A percentile compares a stretch with the other conserved stretches of the same genome.
These are phyloP conservation scores for Elaeidobius kamerunicus DNA, from an alignment of 2,888 invertebrate species.

Conservation along the genomic window DNA sequence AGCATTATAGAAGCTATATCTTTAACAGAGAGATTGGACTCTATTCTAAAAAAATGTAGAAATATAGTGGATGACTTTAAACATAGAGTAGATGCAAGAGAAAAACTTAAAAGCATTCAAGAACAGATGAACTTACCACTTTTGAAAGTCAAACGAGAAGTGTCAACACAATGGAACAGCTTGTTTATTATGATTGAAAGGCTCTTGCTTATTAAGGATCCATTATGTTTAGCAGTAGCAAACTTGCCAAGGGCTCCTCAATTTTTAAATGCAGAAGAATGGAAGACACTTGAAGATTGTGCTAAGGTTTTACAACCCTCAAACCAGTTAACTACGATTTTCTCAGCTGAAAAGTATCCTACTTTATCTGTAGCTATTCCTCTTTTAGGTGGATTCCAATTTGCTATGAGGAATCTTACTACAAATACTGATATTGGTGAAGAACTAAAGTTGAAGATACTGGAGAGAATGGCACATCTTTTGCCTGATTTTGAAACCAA, in stretches of 20 bases:
- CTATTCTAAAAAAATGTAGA: slow-evolving; percentile 31
- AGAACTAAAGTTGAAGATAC: slow-evolving; percentile 14
- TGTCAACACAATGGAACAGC: slow-evolving; percentile 36
- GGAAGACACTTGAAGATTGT: slow-evolving; percentile 19
- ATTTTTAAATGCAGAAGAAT: slow-evolving; percentile 26
- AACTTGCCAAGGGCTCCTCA: slow-evolving; percentile 21
- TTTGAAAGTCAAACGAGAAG: slow-evolving; percentile 37
- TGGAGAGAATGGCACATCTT: slow-evolving; percentile 12
- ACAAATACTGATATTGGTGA: slow-evolving; percentile 15
- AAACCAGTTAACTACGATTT: slow-evolving; percentile 14
- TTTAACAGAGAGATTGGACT: slow-evolving; percentile 4
- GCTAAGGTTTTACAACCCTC: slow-evolving; percentile 19
- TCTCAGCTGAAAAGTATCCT: slow-evolving; percentile 24
- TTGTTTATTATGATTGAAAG: slow-evolving; percentile 25
- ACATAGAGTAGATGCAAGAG: slow-evolving; percentile 22
- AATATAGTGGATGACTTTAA: slow-evolving; percentile 31
- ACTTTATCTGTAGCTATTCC: slow-evolving; percentile 23
- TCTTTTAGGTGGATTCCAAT: slow-evolving; percentile 19
- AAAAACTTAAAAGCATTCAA: slow-evolving; percentile 26
- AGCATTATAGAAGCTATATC: slow-evolving; percentile 12
- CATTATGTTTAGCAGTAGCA: slow-evolving; percentile 19
- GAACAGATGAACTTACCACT: slow-evolving; percentile 30
- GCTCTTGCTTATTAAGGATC: slow-evolving; percentile 20
- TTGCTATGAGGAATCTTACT: slow-evolving; percentile 11
- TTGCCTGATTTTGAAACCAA: slow-evolving; percentile 23